Conservation (phyloP, 2,888 invertebrate species). For the Aspidiotus rigidus region DNA sequence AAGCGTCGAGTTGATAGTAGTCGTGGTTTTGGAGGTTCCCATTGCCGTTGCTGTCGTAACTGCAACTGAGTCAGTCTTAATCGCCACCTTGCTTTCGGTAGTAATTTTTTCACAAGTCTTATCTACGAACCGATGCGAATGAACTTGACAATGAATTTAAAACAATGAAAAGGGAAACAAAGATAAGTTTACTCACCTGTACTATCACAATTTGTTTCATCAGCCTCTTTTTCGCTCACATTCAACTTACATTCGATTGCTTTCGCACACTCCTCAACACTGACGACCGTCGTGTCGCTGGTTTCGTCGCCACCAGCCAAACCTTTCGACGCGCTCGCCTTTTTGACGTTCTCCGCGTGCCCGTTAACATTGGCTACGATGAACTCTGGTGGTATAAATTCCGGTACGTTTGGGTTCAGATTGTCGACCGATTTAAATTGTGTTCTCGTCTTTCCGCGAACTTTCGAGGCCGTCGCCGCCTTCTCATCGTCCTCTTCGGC, state of each 20-base stretch:
- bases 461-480: background rate
- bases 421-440: conserved; percentile 43
- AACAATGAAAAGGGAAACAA: no score
- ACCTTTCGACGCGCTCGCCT: background rate
- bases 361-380: conserved; percentile 30
- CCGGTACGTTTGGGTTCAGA: conserved; percentile 77
- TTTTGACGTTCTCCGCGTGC: conserved; percentile 17
- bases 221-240: conserved; percentile 25
- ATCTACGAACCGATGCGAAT: no score
- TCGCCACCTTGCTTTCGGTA: no score
- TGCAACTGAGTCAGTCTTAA: no score
- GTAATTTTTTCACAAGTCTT: no score
- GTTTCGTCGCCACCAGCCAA: no score
- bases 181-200: background rate
- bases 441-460: background rate
- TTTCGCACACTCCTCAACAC: conserved; percentile 35
- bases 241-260: conserved; percentile 34
- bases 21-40: no score
- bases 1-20: no score
- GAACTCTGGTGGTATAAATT: conserved; percentile 58
- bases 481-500: no score
- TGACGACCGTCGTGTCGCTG: background rate
- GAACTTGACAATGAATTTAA: no score
- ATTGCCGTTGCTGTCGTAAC: no score
- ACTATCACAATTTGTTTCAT: conserved; percentile 9